phyloP scores from a whole-genome alignment of 2,113 vertebrate genomes.

The Pachycephala philippinensis region DNA sequence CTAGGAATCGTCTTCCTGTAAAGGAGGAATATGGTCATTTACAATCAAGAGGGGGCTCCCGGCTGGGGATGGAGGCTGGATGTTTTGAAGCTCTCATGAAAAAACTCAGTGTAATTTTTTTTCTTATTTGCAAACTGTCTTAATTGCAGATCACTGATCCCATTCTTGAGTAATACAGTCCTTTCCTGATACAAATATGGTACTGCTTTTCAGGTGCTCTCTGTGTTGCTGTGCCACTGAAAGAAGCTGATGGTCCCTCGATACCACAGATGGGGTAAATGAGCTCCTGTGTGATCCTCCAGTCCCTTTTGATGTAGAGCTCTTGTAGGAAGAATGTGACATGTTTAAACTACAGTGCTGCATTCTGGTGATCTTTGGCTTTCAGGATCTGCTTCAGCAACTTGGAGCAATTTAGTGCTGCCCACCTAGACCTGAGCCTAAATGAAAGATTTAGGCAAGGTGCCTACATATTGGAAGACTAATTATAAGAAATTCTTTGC shows the following conservation, averaged over 20 bases:
- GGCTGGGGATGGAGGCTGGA: background rate
- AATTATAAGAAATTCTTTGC: background rate
- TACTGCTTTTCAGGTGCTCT: background rate
- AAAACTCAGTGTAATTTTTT: no score
- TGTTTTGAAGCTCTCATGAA: background rate
- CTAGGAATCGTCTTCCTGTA: background rate
- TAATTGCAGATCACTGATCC: background rate
- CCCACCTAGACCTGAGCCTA: background rate
- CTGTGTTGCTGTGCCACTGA: background rate
- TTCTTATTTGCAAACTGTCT: background rate
- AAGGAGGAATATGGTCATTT: background rate
- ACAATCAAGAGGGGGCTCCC: accelerated
- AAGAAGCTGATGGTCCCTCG: background rate
- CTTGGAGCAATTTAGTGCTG: background rate
- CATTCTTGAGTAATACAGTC: background rate
- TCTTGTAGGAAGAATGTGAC: background rate
- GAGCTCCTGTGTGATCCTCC: background rate
- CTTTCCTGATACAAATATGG: background rate
- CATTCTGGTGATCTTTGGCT: background rate
- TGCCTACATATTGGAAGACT: background rate
- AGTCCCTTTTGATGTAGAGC: background rate
- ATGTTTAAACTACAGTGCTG: background rate
- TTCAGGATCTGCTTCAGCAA: background rate
- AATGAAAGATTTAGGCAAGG: background rate
- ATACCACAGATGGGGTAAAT: background rate